Base-by-base conservation (phyloP, 1,140 invertebrate genomes). In the Gryon sp. region DNA sequence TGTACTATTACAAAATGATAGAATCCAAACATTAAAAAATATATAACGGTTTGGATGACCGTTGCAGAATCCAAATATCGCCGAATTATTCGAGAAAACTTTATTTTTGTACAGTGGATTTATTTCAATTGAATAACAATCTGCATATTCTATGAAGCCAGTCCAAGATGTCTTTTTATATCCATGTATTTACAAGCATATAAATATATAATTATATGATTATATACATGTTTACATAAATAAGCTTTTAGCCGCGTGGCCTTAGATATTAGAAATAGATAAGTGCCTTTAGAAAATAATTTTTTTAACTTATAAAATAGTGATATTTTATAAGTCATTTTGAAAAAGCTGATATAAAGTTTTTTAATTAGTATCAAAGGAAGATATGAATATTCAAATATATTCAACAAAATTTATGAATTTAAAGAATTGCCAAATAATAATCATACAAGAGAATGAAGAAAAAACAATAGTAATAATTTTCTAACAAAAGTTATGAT, bases 261-360 rank as follows among this genome's bases (percentile, higher is more conserved):
- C 78, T 80, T 80, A 80, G 76, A 74, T 69, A 68, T 60, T 79
- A 76, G 57, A 20, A 57, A 79, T 84, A 85, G 80, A 74, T 78
- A 86, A 87, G 86, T 87, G 86, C 55, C 83, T 84, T 86, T 86
- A 86, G 84, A 80, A 82, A 81, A 72, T n/a, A n/a, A n/a, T n/a
- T n/a, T n/a, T n/a, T n/a, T n/a, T n/a, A n/a, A n/a, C n/a, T n/a
- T n/a, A n/a, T n/a, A n/a, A n/a, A n/a, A n/a, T n/a, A n/a, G n/a
- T n/a, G n/a, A n/a, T n/a, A n/a, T n/a, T n/a, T n/a, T n/a, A n/a
- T n/a, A n/a, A n/a, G n/a, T n/a, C n/a, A n/a, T n/a, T n/a, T n/a
- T n/a, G n/a, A n/a, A n/a, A n/a, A n/a, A n/a, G n/a, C n/a, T n/a
- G n/a, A n/a, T n/a, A n/a, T n/a, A n/a, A n/a, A n/a, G n/a, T n/a